Conservation (phyloP, 2,113 vertebrate species). For the Penelope pileata region DNA sequence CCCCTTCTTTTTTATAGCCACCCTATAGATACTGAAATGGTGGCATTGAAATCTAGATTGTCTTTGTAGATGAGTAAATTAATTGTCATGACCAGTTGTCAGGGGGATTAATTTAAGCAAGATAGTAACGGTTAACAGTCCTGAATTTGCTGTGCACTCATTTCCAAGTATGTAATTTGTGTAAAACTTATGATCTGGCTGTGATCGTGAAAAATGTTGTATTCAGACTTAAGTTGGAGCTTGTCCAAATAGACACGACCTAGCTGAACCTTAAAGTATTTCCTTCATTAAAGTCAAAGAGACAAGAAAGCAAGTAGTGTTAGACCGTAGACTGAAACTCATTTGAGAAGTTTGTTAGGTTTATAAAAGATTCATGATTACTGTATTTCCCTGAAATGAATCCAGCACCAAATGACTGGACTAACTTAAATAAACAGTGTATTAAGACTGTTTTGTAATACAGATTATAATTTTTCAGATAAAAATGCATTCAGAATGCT, state of each 20-base stretch:
- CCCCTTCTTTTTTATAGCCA: too few relatives aligned
- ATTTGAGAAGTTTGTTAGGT: background rate
- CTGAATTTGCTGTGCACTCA: accelerated
- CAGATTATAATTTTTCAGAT: background rate
- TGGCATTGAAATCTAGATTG: background rate
- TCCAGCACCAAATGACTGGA: background rate
- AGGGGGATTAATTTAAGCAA: background rate
- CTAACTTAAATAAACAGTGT: background rate
- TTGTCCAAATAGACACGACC: background rate
- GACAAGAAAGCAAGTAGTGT: background rate
- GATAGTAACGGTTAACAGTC: background rate
- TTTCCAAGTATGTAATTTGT: background rate
- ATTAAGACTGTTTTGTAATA: background rate
- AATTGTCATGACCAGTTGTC: background rate
- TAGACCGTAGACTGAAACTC: background rate
- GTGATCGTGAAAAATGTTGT: background rate
- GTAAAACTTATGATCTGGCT: background rate
- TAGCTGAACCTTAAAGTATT: background rate
- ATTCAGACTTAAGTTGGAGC: background rate
- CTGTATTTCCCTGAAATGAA: background rate
- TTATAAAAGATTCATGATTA: background rate
- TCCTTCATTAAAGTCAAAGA: background rate
- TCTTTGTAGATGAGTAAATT: background rate
- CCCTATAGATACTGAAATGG: too few relatives aligned
- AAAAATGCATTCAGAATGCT: background rate